Percentiles rank a stretch among this genome's conserved stretches.
Conservation (phyloP, 2,797 vertebrate genomes). For the Acanthiza pusilla region DNA sequence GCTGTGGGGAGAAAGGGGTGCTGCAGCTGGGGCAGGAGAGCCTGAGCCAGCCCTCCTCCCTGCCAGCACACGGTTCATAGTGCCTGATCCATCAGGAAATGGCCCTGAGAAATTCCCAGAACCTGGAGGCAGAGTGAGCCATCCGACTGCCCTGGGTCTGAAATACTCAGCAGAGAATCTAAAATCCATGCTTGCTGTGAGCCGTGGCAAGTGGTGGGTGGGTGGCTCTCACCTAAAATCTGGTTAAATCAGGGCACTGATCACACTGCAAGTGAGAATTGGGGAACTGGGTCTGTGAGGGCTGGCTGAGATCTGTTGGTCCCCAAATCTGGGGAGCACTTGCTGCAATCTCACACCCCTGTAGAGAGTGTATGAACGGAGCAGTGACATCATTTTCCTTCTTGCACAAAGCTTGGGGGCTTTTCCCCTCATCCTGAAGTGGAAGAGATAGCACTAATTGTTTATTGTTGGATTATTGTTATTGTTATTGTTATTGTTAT, state of each 20-base stretch:
- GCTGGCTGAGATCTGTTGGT: background rate
- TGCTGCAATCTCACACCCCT: background rate
- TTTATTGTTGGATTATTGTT: background rate
- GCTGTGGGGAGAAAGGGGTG: background rate
- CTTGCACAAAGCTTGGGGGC: background rate
- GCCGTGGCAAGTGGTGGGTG: background rate
- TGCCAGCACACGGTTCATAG: background rate
- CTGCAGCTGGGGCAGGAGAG: background rate
- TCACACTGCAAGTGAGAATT: rapidly evolving
- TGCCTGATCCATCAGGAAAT: rapidly evolving
- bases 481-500: background rate
- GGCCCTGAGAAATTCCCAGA: background rate
- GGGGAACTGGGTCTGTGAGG: background rate
- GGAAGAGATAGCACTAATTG: background rate
- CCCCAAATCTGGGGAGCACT: background rate
- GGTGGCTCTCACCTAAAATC: background rate
- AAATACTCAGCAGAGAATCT: background rate
- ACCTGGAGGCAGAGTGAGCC: background rate
- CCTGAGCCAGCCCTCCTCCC: background rate
- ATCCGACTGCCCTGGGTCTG: background rate
- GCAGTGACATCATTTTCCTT: rapidly evolving
- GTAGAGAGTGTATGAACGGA: rapidly evolving
- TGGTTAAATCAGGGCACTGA: background rate
- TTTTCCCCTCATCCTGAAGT: background rate
- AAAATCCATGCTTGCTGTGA: background rate